Conservation (phyloP, 2,797 vertebrate genomes). For the Eurystomus glaucurus region DNA sequence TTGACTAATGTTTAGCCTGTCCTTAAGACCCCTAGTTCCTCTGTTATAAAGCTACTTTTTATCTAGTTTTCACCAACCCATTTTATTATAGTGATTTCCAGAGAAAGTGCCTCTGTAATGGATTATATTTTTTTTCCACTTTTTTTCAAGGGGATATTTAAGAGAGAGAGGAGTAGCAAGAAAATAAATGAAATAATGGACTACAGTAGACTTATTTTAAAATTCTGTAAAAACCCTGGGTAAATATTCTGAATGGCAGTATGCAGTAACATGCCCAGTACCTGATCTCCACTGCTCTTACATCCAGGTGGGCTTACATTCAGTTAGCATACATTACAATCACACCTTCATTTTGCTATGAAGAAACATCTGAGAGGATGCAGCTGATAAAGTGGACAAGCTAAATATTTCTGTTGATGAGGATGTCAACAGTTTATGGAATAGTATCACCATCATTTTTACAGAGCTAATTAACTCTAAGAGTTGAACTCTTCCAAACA, state of each 20-base stretch:
- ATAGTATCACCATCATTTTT: background rate
- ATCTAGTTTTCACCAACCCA: background rate
- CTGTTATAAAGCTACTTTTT: background rate
- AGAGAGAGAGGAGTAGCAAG: background rate
- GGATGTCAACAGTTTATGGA: background rate
- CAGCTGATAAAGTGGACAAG: background rate
- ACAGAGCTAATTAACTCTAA: background rate
- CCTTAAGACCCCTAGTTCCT: background rate
- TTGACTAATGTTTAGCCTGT: background rate
- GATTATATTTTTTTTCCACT: background rate
- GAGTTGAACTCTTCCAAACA: background rate
- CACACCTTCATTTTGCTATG: background rate
- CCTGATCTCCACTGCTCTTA: background rate
- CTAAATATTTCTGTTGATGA: background rate
- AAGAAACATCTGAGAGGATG: background rate
- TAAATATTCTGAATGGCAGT: background rate
- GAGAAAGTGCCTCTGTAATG: background rate
- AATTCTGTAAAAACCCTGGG: background rate
- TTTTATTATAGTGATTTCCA: background rate
- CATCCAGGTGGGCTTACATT: background rate
- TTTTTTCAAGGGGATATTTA: background rate
- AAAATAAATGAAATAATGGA: background rate
- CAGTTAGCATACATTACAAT: background rate
- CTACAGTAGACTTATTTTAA: background rate
- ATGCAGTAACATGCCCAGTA: background rate